Conservation (phyloP, 1,140 invertebrate genomes). For the Drosophila melanica region DNA sequence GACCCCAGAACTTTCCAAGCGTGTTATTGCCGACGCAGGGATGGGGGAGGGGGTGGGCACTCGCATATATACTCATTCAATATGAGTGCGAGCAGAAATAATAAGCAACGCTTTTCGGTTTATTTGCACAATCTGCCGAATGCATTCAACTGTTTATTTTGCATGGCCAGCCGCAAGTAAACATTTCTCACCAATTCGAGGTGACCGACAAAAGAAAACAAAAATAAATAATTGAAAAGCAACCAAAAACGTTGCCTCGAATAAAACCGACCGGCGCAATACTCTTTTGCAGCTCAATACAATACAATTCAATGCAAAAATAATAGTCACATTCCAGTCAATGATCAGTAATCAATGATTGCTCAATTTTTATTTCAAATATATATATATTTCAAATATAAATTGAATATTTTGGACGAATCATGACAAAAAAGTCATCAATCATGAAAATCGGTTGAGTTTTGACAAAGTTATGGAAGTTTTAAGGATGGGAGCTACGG, state of each 20-base stretch:
- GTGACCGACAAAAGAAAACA: neutral
- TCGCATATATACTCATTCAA: neutral
- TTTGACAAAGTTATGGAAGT: no score
- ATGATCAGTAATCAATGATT: no score
- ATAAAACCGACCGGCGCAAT: no score
- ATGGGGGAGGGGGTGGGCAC: neutral
- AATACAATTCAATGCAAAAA: no score
- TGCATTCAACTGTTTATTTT: conserved; percentile 35
- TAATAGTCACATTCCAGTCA: no score
- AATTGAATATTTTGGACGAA: no score
- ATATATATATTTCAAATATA: no score
- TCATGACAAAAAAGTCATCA: no score
- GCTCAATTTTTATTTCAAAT: no score
- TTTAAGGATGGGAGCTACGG: no score
- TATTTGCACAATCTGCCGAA: conserved; percentile 27
- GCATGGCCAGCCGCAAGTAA: conserved; percentile 37
- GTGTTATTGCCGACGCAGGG: conserved; percentile 38
- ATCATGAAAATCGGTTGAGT: no score
- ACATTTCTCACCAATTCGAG: conserved; percentile 25
- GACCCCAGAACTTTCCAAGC: conserved; percentile 79
- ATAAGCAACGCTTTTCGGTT: conserved; percentile 45
- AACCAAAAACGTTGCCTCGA: neutral
- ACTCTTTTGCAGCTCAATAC: no score
- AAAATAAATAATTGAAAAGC: neutral
- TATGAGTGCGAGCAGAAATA: conserved; percentile 27